phyloP scores from a whole-genome alignment of 2,797 vertebrate genomes.

The Xenopus petersii region DNA sequence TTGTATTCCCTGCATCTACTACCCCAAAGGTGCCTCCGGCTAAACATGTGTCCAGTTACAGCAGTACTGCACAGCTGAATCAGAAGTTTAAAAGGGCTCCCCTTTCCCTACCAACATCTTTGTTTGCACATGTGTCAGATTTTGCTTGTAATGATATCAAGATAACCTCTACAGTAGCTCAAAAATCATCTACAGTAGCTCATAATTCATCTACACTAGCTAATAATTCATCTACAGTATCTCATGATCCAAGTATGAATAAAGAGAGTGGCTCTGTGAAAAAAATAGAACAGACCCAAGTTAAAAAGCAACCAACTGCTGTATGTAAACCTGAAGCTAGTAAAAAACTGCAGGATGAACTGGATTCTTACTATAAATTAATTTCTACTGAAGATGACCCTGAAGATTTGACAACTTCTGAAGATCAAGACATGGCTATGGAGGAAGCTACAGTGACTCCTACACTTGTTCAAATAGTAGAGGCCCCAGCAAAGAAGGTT shows the following conservation, averaged over 20 bases:
- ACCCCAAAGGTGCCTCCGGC: neutral
- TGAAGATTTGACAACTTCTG: slow-evolving; percentile 33
- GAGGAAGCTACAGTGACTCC: too few relatives aligned
- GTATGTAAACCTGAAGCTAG: neutral
- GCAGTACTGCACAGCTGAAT: slow-evolving; percentile 22
- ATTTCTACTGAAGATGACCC: slow-evolving; percentile 34
- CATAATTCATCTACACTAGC: neutral
- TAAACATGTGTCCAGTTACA: neutral
- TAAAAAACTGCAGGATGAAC: slow-evolving; percentile 17
- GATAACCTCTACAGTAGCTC: slow-evolving; percentile 5
- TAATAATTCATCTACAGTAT: neutral
- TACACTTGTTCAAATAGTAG: neutral
- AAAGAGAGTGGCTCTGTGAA: neutral
- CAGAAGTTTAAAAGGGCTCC: slow-evolving; percentile 41
- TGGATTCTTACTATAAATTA: slow-evolving; percentile 28
- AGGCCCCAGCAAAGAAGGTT: neutral
- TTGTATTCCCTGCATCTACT: neutral
- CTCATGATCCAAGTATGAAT: neutral
- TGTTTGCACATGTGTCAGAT: slow-evolving; percentile 28
- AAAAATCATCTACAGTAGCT: neutral
- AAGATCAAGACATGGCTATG: slow-evolving; percentile 25
- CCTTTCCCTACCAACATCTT: slow-evolving; percentile 19
- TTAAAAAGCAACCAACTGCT: neutral
- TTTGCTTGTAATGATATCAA: slow-evolving; percentile 21
- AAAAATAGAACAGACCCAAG: neutral